Evolutionary conservation across 2,113 vertebrate species (phyloP), one percentile per base, ranked within the genome.

Genomic region (Mellivora capensis): DNA sequence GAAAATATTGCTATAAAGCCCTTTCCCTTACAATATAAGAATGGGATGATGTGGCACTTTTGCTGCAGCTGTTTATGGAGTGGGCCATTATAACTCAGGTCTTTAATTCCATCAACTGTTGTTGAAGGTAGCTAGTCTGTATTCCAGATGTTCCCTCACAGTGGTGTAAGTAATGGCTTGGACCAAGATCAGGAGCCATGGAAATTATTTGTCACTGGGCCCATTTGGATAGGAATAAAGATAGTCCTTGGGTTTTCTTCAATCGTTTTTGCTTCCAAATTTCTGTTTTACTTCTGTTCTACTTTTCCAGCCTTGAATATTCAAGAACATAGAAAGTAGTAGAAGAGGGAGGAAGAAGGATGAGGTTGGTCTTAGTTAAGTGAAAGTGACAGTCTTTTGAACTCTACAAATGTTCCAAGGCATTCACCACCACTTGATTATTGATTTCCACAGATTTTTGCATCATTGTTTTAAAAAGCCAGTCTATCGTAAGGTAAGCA

Each of bases 401-500:
- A 86, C 44, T 34, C 25, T 62, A 7, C 72, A 89, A 86, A 74
- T 54, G 8, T 88, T 88, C 64, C 17, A 67, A 47, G 21, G 4
- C 14, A 62, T 27, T 17, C 7, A 47, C 15, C 72, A 4, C 1
- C 29, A 3, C 9, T 61, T 79, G 14, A 69, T 67, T 91, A 31
- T 85, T 82, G 52, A 97, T 97, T 89, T 97, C 37, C 37, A 90
- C 4, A 59, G 69, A 34, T 71, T 77, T 96, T 67, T 64, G 80
- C 57, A 94, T 82, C 31, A 34, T 67, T 67, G 76, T 77, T 81
- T 90, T 27, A 86, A 54, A 95, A 93, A 88, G 93, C 62, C 54
- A 84, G 67, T 97, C 54, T 49, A 95, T 39, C 37, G 96, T 57
- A 96, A 98, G 57, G 52, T 81, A 96, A 98, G 18, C 29, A 69